A percentile compares a stretch with the other conserved stretches of the same genome.
Evolutionary conservation across 2,113 vertebrate genomes (phyloP).

Genomic region (Camelus bactrianus): DNA sequence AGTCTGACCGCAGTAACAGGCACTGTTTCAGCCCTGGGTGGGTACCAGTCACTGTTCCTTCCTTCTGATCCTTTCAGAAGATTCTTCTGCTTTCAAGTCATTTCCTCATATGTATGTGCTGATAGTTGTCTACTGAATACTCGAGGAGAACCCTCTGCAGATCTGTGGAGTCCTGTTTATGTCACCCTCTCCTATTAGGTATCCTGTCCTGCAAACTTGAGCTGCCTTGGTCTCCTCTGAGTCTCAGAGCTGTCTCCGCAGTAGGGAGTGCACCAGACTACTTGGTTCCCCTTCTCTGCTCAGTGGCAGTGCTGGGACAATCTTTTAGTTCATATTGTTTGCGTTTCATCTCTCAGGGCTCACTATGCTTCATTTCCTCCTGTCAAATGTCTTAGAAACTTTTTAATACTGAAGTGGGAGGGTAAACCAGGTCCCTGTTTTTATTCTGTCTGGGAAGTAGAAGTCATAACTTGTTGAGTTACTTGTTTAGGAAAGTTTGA

Average conservation of each 20-base stretch:
- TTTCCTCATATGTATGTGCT: background rate
- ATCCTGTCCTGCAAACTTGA: background rate
- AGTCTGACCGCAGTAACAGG: background rate
- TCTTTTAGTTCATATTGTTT: background rate
- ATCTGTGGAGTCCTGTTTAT: background rate
- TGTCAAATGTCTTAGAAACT: background rate
- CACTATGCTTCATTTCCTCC: background rate
- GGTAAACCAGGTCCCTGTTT: background rate
- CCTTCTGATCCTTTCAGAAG: background rate
- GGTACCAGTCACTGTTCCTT: background rate
- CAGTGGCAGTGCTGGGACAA: background rate
- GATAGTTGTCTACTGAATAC: background rate
- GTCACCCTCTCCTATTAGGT: background rate
- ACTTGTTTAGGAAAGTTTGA: background rate
- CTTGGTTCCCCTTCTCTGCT: background rate
- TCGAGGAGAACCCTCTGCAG: background rate
- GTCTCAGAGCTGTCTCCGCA: background rate
- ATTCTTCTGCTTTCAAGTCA: background rate
- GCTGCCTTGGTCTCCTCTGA: background rate
- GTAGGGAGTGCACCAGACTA: accelerated
- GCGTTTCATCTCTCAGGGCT: background rate
- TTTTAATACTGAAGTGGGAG: background rate
- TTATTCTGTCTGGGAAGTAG: background rate
- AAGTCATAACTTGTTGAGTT: background rate
- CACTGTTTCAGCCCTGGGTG: background rate